A percentile compares a stretch with the other conserved stretches of the same genome.
Conservation (phyloP, 1,140 invertebrate species). For the Lethrus apterus region DNA sequence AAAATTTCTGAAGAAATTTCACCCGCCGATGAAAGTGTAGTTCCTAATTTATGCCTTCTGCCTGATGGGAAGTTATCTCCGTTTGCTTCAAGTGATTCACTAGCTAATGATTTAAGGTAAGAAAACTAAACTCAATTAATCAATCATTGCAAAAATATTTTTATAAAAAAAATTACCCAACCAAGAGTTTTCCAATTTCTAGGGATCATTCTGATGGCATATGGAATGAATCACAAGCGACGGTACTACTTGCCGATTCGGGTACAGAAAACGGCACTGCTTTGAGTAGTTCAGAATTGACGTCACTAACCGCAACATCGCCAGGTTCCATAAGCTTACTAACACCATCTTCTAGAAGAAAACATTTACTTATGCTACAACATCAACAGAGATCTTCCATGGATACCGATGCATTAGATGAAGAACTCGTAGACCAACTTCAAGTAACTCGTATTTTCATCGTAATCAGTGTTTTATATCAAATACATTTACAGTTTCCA, state of each 20-base stretch:
- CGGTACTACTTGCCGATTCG: constrained; percentile 68
- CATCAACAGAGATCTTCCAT: constrained; percentile 78
- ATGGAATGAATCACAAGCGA: constrained; percentile 82
- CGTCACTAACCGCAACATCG: constrained; percentile 48
- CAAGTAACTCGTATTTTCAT: constrained; percentile 12
- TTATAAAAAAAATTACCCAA: not conserved
- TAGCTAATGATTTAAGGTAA: constrained; percentile 60
- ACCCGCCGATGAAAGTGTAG: constrained; percentile 39
- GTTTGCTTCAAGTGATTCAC: constrained; percentile 72
- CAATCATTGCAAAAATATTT: not conserved
- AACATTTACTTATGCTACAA: constrained; percentile 66
- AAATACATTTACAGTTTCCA: constrained; percentile 6
- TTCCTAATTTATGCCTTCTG: constrained; percentile 37
- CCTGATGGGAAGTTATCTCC: constrained; percentile 50
- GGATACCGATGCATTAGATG: constrained; percentile 71
- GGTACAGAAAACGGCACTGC: constrained; percentile 55
- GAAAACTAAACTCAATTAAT: too few species aligned
- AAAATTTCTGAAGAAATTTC: constrained; percentile 25
- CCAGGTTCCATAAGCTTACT: constrained; percentile 52
- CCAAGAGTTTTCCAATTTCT: constrained; percentile 23
- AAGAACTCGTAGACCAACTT: constrained; percentile 54
- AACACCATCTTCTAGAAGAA: constrained; percentile 66
- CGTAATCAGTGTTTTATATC: constrained; percentile 2
- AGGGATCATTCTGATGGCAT: constrained; percentile 76
- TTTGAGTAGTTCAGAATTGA: constrained; percentile 52